Conservation (phyloP, 2,888 invertebrate species). For the Andrena haemorrhoa region DNA sequence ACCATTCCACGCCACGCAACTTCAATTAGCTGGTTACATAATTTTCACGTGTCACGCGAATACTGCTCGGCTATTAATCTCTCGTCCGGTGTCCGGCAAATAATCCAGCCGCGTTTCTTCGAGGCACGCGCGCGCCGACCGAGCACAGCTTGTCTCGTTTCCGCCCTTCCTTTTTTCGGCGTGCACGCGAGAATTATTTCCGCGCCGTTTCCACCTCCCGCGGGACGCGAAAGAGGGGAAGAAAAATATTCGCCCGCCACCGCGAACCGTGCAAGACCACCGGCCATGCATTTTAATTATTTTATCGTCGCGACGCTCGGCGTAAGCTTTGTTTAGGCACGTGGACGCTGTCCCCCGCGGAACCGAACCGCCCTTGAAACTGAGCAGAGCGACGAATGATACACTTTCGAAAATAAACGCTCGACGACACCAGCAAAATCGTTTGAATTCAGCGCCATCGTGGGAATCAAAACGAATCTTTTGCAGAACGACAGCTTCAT, state of each 20-base stretch:
- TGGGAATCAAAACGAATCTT: too few relatives aligned
- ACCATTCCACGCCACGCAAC: conserved; percentile 48
- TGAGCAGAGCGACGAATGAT: too few relatives aligned
- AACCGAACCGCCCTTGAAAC: not conserved
- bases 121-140: conserved; percentile 31
- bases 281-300: conserved; percentile 46
- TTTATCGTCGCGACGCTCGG: conserved; percentile 30
- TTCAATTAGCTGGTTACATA: conserved; percentile 57
- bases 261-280: conserved; percentile 29
- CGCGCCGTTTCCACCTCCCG: conserved; percentile 40
- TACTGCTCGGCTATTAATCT: conserved; percentile 54
- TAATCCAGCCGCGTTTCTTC: conserved; percentile 55
- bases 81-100: conserved; percentile 48
- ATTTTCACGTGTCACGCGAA: conserved; percentile 57
- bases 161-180: conserved; percentile 37
- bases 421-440: too few relatives aligned
- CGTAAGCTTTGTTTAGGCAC: not conserved
- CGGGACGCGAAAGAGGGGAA: conserved; percentile 4
- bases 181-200: conserved; percentile 54
- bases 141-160: conserved; percentile 40
- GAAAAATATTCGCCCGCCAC: conserved; percentile 30
- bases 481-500: too few relatives aligned
- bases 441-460: too few relatives aligned
- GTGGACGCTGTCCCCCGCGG: too few relatives aligned
- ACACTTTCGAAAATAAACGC: too few relatives aligned